These are phyloP conservation scores for Raja brachyura DNA, from an alignment of 2,113 vertebrate genomes.

Conservation along the genomic window DNA sequence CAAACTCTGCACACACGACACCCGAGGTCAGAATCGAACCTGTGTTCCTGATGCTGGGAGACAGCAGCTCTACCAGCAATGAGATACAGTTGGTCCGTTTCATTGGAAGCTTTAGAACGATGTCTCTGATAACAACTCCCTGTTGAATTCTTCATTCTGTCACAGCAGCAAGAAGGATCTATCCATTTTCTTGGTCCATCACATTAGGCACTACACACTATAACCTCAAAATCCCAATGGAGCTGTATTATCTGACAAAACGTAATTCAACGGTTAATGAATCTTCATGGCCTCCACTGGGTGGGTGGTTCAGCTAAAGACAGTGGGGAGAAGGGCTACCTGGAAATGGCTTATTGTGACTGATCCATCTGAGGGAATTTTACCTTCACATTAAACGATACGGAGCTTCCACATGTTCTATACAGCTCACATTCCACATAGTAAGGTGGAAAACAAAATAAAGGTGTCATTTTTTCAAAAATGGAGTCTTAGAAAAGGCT, in stretches of 20 bases:
- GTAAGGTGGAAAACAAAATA: neutral
- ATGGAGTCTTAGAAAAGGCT: neutral
- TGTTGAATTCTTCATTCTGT: neutral
- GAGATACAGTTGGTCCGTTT: neutral
- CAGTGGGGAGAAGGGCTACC: neutral
- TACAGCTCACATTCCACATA: neutral
- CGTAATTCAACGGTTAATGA: neutral
- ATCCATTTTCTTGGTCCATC: neutral
- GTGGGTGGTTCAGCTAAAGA: neutral
- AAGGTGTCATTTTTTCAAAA: too few relatives aligned
- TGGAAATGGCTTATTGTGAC: neutral
- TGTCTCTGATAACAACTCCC: neutral
- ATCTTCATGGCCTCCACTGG: neutral
- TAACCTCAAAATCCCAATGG: neutral
- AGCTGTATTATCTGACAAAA: neutral
- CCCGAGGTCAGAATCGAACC: too few relatives aligned
- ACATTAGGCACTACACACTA: neutral
- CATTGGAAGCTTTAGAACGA: neutral
- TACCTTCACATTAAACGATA: neutral
- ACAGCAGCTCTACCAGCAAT: neutral
- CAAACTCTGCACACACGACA: too few relatives aligned
- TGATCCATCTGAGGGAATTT: neutral
- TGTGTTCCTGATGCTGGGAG: too few relatives aligned
- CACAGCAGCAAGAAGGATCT: neutral
- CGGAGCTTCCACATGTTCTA: neutral